phyloP scores from a whole-genome alignment of 1,140 invertebrate genomes.

The Arion vulgaris region DNA sequence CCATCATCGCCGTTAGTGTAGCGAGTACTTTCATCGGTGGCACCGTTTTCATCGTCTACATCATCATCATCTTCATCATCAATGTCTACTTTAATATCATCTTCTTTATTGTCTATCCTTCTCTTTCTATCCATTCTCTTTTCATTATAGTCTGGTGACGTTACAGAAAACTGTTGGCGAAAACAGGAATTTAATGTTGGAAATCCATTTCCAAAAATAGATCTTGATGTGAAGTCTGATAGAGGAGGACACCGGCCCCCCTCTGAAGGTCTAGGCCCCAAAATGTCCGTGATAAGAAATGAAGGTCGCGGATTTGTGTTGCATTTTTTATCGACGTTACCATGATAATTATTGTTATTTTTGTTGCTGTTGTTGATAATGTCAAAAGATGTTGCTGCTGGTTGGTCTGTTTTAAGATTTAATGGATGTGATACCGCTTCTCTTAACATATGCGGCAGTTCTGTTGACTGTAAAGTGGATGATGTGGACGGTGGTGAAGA shows the following conservation, averaged over 20 bases:
- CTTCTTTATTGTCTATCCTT: not conserved
- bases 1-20: not conserved
- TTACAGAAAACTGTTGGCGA: not conserved
- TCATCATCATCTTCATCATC: constrained; percentile 16
- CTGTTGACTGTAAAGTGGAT: not conserved
- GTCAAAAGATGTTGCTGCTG: not conserved
- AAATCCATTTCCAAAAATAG: not conserved
- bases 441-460: not conserved
- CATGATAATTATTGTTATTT: not conserved
- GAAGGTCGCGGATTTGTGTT: not conserved
- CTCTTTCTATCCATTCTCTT: not conserved
- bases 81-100: constrained; percentile 1
- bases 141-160: not conserved
- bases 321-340: not conserved
- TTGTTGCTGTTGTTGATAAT: not conserved
- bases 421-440: not conserved
- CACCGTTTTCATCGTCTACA: not conserved
- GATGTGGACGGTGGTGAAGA: not conserved
- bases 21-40: not conserved
- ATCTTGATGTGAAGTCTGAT: not conserved
- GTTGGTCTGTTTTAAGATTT: constrained; percentile 2
- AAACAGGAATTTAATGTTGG: not conserved
- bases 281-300: constrained; percentile 25
- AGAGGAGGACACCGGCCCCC: too few relatives aligned
- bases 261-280: not conserved